These are phyloP conservation scores for Oscheius sp. DNA, from an alignment of 2,888 invertebrate species.

Conservation along the genomic window DNA sequence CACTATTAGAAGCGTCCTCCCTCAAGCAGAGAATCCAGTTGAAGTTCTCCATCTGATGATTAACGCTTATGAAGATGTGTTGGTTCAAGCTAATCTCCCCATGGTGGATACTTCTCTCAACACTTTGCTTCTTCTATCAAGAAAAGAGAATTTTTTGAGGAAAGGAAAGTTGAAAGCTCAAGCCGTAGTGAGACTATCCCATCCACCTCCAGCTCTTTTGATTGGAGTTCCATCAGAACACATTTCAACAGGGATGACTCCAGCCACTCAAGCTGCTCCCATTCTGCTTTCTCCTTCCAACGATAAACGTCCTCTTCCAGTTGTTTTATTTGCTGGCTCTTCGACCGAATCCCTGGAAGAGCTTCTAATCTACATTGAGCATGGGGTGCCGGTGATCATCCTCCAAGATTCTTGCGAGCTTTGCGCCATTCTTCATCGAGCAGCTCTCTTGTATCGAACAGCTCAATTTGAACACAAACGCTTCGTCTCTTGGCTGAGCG, in stretches of 20 bases:
- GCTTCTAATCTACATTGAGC: conserved; percentile 56
- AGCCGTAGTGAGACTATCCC: conserved; percentile 57
- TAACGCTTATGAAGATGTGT: conserved; percentile 49
- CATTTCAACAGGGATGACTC: conserved; percentile 35
- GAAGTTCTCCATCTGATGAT: conserved; percentile 60
- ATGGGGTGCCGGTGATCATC: conserved; percentile 63
- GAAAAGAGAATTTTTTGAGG: conserved; percentile 29
- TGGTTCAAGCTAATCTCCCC: conserved; percentile 20
- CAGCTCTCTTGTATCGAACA: conserved; percentile 54
- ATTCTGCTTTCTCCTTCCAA: conserved; percentile 51
- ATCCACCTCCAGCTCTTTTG: conserved; percentile 62
- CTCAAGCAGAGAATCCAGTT: conserved; percentile 55
- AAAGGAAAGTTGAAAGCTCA: conserved; percentile 46
- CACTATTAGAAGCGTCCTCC: conserved; percentile 51
- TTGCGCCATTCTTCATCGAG: conserved; percentile 58
- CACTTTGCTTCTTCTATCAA: conserved; percentile 52
- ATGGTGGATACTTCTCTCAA: conserved; percentile 53
- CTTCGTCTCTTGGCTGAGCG: conserved; percentile 54
- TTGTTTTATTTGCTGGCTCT: conserved; percentile 63
- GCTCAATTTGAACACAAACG: conserved; percentile 55
- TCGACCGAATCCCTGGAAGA: conserved; percentile 56
- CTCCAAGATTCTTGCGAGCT: conserved; percentile 66
- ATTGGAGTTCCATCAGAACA: conserved; percentile 65
- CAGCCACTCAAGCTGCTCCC: conserved; percentile 41
- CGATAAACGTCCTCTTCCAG: conserved; percentile 61